Evolutionary conservation across 2,113 vertebrate genomes (phyloP), one percentile per base, ranked within the genome.

Genomic region (Bos indicus): DNA sequence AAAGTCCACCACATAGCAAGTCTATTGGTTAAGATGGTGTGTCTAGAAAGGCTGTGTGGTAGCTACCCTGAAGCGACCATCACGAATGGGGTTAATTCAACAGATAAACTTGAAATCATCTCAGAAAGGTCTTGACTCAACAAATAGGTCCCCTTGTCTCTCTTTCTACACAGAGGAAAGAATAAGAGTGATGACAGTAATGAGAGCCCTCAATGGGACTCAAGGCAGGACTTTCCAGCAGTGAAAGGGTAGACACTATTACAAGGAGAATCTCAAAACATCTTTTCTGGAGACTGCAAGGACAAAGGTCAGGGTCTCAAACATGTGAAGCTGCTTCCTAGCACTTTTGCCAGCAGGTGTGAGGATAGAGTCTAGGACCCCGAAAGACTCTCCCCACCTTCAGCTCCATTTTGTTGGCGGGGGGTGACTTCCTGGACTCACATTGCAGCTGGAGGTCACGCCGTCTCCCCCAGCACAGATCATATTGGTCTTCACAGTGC

Each of bases 401-500:
- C 30, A 17, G 30, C 17, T 16, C 11, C 36, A 23, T 56, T n/a
- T 52, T 7, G 2, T 13, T 8, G 46, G 30, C 6, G 11, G 30
- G 30, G 23, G 54, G 17, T 2, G 33, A 2, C 13, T 17, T 40
- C 54, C 57, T 46, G 46, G 25, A 98, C 99, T 98, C 97, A 99
- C 98, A 0, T 98, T 98, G 30, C 98, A 99, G 2, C 98, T 99
- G 97, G 98, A 98, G 95, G 2, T 98, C 15, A 98, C 8, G 6
- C 99, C 99, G 0, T 99, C 98, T 0, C 98, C 99, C 0, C 99
- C 98, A 2, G 98, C 98, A 0, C 99, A 99, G 51, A 99, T n/a
- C 98, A 99, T 99, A 89, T 0, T 98, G 96, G 17, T 9, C 95
- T 99, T 98, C 89, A 99, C 98, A 0, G 9, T 3, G 4, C n/a